These are phyloP conservation scores for Ochotona princeps DNA, from an alignment of 2,113 vertebrate species.

Conservation along the genomic window DNA sequence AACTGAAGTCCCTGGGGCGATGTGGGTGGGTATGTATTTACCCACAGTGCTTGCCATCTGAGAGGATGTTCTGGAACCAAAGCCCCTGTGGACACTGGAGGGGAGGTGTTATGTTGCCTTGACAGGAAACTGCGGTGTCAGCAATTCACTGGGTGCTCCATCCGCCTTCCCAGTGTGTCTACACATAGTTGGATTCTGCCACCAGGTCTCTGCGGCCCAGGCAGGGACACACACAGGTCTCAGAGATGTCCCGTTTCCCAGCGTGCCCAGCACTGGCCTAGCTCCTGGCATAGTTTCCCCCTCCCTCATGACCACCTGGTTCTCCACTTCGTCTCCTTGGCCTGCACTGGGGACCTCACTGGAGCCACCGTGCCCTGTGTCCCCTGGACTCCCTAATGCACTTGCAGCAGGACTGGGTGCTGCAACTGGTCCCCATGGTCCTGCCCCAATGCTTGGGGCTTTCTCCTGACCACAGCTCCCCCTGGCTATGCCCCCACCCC, in stretches of 20 bases:
- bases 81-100: neutral
- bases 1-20: too few relatives aligned
- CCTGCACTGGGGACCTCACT: neutral
- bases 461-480: neutral
- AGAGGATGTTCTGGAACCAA: neutral
- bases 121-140: too few relatives aligned
- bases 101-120: too few relatives aligned
- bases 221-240: neutral
- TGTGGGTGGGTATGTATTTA: too few relatives aligned
- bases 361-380: neutral
- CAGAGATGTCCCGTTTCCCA: neutral
- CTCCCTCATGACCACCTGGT: neutral
- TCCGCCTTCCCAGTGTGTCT: neutral
- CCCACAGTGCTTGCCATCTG: neutral
- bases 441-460: neutral
- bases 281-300: too few relatives aligned
- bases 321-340: neutral
- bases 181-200: fast-evolving
- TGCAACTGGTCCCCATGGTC: too few relatives aligned
- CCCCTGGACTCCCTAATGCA: neutral
- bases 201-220: neutral
- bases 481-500: neutral
- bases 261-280: too few relatives aligned
- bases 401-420: neutral
- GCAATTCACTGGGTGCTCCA: neutral